Conservation (phyloP, 2,888 invertebrate genomes). For the Dascillus cervinus region DNA sequence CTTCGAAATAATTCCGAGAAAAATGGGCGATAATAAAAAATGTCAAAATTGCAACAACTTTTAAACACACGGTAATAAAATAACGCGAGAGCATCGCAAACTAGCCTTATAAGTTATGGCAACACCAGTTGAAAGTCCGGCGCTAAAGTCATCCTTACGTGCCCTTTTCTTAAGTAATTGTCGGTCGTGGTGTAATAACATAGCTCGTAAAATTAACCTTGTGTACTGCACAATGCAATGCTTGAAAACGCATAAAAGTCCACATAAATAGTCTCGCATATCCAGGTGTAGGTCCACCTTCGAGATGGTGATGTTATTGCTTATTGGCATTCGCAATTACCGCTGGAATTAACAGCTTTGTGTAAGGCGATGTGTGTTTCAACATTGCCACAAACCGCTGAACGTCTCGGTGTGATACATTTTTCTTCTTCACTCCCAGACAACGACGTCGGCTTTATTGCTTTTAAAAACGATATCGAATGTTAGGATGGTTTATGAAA, state of each 20-base stretch:
- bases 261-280: constrained; percentile 40
- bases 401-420: too few relatives aligned
- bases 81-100: constrained; percentile 33
- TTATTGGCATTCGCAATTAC: constrained; percentile 36
- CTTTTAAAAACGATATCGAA: too few relatives aligned
- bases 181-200: constrained; percentile 29
- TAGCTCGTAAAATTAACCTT: constrained; percentile 37
- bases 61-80: constrained; percentile 32
- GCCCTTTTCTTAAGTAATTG: constrained; percentile 12
- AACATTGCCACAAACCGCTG: too few relatives aligned
- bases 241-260: constrained; percentile 40
- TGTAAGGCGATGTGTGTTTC: constrained; percentile 12
- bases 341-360: constrained; percentile 25
- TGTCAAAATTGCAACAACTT: constrained; percentile 35
- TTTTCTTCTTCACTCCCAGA: too few relatives aligned
- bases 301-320: constrained; percentile 27
- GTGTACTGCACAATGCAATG: constrained; percentile 35
- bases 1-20: constrained; percentile 27
- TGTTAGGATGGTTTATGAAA: too few relatives aligned
- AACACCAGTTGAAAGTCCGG: constrained; percentile 21
- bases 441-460: too few relatives aligned
- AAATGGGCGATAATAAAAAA: constrained; percentile 31
- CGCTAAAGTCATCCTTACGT: constrained; percentile 23
- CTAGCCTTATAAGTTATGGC: constrained; percentile 36
- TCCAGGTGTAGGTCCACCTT: constrained; percentile 37